These are phyloP conservation scores for Leptinotarsa haldemani DNA, from an alignment of 2,888 invertebrate genomes.

Conservation along the genomic window DNA sequence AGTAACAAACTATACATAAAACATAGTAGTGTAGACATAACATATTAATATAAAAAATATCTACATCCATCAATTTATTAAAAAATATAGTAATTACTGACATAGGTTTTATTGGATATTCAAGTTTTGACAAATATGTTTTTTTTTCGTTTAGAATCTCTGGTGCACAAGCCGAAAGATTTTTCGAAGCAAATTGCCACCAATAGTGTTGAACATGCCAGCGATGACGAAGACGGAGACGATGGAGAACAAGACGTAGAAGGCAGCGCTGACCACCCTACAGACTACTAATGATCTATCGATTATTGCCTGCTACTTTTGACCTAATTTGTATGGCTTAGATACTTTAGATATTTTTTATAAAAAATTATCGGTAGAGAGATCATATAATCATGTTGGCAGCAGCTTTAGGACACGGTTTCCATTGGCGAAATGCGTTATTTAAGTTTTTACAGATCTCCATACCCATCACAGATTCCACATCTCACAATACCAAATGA, in stretches of 20 bases:
- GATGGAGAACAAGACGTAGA: slow-evolving; percentile 78
- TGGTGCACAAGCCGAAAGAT: slow-evolving; percentile 49
- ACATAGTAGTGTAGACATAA: too few relatives aligned
- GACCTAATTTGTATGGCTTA: slow-evolving; percentile 50
- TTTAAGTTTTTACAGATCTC: neutral
- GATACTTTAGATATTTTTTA: slow-evolving; percentile 50
- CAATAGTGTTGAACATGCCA: slow-evolving; percentile 70
- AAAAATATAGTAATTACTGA: neutral
- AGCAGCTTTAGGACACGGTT: slow-evolving; percentile 26
- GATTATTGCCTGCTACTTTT: slow-evolving; percentile 49
- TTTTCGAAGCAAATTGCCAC: slow-evolving; percentile 48
- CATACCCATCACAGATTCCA: too few relatives aligned
- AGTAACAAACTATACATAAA: too few relatives aligned
- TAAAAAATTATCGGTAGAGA: slow-evolving; percentile 35
- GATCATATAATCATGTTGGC: slow-evolving; percentile 19
- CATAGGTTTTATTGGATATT: neutral
- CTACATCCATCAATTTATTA: too few relatives aligned
- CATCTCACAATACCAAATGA: too few relatives aligned
- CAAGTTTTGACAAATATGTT: neutral
- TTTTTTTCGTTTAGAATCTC: slow-evolving; percentile 44
- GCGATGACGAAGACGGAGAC: slow-evolving; percentile 79
- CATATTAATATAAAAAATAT: too few relatives aligned
- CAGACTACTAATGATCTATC: slow-evolving; percentile 73
- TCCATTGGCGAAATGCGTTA: neutral
- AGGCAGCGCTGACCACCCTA: slow-evolving; percentile 81